Percentiles rank a stretch among this genome's conserved stretches.
Evolutionary conservation across 2,888 invertebrate genomes (phyloP).

Genomic region (Halocaridina rubra): DNA sequence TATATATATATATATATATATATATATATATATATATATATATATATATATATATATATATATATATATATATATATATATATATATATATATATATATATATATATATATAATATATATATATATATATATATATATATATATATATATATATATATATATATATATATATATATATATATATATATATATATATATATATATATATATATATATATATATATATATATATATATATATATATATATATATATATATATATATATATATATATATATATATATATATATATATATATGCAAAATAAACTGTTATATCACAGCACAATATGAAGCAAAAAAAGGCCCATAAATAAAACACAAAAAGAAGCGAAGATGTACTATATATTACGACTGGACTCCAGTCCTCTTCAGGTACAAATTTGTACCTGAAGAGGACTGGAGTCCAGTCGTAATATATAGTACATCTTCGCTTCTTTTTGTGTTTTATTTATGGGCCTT

Average conservation of each 20-base stretch:
- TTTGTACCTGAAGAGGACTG: too few species aligned
- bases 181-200: not conserved
- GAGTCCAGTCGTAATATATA: too few species aligned
- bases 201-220: not conserved
- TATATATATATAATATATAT: not conserved
- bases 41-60: not conserved
- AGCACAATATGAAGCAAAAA: too few species aligned
- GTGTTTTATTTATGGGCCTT: too few species aligned
- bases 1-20: not conserved
- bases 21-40: not conserved
- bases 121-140: not conserved
- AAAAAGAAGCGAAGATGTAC: too few species aligned
- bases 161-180: not conserved
- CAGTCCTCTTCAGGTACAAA: too few species aligned
- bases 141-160: not conserved
- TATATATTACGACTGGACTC: too few species aligned
- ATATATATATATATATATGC: not conserved
- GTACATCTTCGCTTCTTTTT: too few species aligned
- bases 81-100: not conserved
- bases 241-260: not conserved
- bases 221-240: not conserved
- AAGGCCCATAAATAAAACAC: too few species aligned
- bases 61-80: not conserved
- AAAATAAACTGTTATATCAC: too few species aligned
- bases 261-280: not conserved